A percentile compares a stretch with the other conserved stretches of the same genome.
Evolutionary conservation across 2,113 vertebrate species (phyloP).

Genomic region (Tachysurus vachellii): DNA sequence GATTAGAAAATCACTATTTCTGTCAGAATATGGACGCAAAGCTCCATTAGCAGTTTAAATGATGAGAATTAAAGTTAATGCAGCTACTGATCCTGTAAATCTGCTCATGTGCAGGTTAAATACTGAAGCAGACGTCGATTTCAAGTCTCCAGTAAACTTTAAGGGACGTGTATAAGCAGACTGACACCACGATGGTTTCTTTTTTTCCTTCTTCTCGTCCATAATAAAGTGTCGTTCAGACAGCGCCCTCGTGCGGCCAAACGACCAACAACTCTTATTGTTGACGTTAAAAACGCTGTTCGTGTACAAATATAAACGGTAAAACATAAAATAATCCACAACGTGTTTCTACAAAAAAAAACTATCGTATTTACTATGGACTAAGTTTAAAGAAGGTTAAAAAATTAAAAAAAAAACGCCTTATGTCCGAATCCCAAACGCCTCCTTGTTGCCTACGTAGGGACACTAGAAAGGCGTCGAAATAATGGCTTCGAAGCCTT

Average conservation of each 20-base stretch:
- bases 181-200: neutral
- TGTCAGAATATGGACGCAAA: neutral
- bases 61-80: neutral
- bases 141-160: neutral
- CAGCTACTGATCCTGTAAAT: neutral
- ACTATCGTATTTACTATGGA: too few species aligned
- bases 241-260: slow-evolving; percentile 12
- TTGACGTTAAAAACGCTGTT: neutral
- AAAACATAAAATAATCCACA: too few species aligned
- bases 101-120: neutral
- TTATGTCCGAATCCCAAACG: neutral
- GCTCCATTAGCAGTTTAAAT: neutral
- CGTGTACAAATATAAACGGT: neutral
- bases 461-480: neutral
- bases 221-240: neutral
- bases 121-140: neutral
- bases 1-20: neutral
- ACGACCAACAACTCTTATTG: neutral
- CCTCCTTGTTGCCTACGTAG: neutral
- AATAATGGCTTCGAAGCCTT: neutral
- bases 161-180: neutral
- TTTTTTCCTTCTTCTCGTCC: neutral
- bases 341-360: neutral
- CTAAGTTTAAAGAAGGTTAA: neutral
- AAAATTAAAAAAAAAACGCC: neutral